These are phyloP conservation scores for Himalopsyche anomala DNA, from an alignment of 2,888 invertebrate genomes.

Conservation along the genomic window DNA sequence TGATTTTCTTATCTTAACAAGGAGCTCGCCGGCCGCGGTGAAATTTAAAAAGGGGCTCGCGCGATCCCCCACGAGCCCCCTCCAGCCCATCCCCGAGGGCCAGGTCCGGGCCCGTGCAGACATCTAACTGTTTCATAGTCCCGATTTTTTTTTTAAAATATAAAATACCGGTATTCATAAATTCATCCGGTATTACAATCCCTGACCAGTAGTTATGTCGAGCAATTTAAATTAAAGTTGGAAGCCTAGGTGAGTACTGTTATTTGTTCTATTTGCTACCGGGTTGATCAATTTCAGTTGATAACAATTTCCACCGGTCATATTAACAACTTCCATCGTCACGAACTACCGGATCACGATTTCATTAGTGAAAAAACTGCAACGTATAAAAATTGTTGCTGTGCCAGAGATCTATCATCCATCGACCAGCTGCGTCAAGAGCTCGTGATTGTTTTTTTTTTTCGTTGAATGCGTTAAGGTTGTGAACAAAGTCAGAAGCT, in stretches of 20 bases:
- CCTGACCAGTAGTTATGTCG: not conserved
- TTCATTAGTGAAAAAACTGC: conserved; percentile 24
- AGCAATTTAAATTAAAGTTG: not conserved
- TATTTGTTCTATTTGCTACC: conserved; percentile 8
- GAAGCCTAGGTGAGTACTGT: conserved; percentile 1
- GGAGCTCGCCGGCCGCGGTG: too few species aligned
- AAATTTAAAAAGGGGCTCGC: too few species aligned
- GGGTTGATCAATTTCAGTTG: conserved; percentile 9
- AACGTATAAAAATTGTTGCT: not conserved
- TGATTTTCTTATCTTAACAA: too few species aligned
- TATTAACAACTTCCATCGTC: conserved; percentile 7
- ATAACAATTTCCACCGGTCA: conserved; percentile 26
- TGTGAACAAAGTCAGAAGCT: not conserved
- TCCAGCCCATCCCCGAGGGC: too few species aligned
- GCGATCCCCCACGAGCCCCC: too few species aligned
- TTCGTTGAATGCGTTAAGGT: not conserved
- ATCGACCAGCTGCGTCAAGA: not conserved
- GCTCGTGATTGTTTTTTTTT: conserved; percentile 2
- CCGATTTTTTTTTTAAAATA: too few species aligned
- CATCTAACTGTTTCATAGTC: too few species aligned
- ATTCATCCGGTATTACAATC: too few species aligned
- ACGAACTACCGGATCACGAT: conserved; percentile 30
- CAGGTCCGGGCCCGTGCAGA: too few species aligned
- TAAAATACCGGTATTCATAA: too few species aligned
- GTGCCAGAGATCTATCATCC: not conserved